Conservation (phyloP, 2,797 vertebrate species). For the Gymnopithys bicolor region DNA sequence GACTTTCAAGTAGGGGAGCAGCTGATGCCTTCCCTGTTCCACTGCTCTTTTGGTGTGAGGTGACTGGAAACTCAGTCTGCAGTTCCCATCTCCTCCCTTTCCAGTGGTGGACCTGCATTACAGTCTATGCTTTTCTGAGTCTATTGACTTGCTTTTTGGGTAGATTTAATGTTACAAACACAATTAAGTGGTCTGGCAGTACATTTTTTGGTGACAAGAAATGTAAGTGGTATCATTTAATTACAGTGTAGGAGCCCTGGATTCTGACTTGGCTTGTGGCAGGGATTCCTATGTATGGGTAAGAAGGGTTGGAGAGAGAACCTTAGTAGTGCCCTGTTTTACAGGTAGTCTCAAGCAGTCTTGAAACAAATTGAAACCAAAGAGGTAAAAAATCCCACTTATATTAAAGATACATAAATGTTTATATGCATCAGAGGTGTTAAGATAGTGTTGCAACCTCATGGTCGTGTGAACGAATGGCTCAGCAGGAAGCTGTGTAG, state of each 20-base stretch:
- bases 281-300: background rate
- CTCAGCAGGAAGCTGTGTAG: background rate
- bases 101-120: background rate
- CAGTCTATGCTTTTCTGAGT: background rate
- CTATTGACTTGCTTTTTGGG: background rate
- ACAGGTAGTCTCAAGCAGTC: background rate
- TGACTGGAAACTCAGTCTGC: background rate
- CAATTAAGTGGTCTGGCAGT: background rate
- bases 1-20: slow-evolving; percentile 14
- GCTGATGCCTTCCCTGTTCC: background rate
- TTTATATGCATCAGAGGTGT: background rate
- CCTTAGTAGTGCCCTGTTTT: background rate
- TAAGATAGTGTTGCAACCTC: background rate
- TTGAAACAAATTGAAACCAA: background rate
- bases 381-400: background rate
- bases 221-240: background rate
- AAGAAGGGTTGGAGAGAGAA: background rate
- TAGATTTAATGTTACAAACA: background rate
- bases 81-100: background rate
- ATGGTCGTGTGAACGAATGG: accelerated
- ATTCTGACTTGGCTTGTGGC: background rate
- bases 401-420: background rate
- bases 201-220: background rate
- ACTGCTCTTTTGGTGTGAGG: background rate
- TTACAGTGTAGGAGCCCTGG: background rate